Percentiles rank a stretch among this genome's conserved stretches.
Evolutionary conservation across 2,113 vertebrate genomes (phyloP).

Genomic region (Rhodinocichla rosea): DNA sequence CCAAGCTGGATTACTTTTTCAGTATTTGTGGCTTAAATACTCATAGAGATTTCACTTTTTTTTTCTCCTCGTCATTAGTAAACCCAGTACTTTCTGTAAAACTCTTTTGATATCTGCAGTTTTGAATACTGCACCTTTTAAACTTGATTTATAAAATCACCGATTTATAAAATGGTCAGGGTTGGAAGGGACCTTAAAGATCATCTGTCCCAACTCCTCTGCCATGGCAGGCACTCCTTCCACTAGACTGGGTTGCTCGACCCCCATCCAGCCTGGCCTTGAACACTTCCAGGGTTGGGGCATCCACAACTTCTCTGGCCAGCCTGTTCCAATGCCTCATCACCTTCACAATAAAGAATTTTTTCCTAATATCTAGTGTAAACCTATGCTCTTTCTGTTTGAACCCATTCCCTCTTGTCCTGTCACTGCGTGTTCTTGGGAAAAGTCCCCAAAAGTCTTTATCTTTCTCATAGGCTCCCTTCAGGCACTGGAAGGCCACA

Average conservation of each 20-base stretch:
- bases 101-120: not conserved
- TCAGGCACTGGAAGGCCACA: not conserved
- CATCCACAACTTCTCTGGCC: not conserved
- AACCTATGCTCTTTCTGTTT: not conserved
- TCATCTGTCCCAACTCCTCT: not conserved
- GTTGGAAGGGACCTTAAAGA: not conserved
- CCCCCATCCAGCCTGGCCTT: not conserved
- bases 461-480: not conserved
- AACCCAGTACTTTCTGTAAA: not conserved
- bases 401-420: not conserved
- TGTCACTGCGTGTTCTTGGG: not conserved
- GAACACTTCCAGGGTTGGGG: not conserved
- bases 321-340: not conserved
- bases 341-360: not conserved
- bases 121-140: not conserved
- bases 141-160: not conserved
- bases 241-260: not conserved
- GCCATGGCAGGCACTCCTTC: not conserved
- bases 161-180: too few species aligned
- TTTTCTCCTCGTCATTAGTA: not conserved
- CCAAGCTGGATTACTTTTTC: not conserved
- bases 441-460: not conserved
- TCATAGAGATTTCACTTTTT: not conserved
- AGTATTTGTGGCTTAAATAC: not conserved
- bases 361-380: not conserved